A percentile compares a stretch with the other conserved stretches of the same genome.
Evolutionary conservation across 2,888 invertebrate genomes (phyloP).

Genomic region (Epiblema foenella): DNA sequence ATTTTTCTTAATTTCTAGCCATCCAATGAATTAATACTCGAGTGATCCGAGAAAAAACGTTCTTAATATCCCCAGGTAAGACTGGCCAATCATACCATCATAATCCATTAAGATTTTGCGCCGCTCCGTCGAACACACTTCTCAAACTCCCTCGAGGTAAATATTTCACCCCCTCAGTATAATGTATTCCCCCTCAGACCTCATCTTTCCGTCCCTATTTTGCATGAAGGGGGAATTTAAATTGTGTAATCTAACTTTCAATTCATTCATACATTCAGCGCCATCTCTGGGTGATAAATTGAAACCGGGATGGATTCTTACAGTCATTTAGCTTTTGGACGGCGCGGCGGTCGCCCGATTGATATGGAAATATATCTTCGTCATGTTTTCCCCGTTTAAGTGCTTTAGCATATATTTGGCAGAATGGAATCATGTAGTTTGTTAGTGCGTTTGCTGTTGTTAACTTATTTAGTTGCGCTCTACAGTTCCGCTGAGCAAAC

Average conservation of each 20-base stretch:
- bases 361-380: conserved; percentile 60
- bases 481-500: not conserved
- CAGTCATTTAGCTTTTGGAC: conserved; percentile 71
- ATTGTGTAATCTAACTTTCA: conserved; percentile 86
- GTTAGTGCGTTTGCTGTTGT: conserved; percentile 21
- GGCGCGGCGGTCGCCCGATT: conserved; percentile 54
- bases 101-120: conserved; percentile 84
- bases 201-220: conserved; percentile 83
- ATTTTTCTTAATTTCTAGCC: conserved; percentile 68
- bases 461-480: conserved; percentile 5
- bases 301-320: conserved; percentile 78
- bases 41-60: conserved; percentile 62
- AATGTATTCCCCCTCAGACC: conserved; percentile 82
- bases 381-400: conserved; percentile 52
- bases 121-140: conserved; percentile 78
- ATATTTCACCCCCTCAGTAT: conserved; percentile 76
- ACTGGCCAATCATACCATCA: conserved; percentile 80
- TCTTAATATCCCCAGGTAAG: conserved; percentile 73
- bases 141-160: conserved; percentile 81
- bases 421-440: conserved; percentile 10
- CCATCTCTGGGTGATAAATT: conserved; percentile 84
- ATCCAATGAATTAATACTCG: conserved; percentile 60
- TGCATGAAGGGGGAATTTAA: conserved; percentile 85
- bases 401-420: conserved; percentile 44
- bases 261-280: conserved; percentile 85